phyloP scores from a whole-genome alignment of 1,140 invertebrate species.

The Cotesia glomerata region DNA sequence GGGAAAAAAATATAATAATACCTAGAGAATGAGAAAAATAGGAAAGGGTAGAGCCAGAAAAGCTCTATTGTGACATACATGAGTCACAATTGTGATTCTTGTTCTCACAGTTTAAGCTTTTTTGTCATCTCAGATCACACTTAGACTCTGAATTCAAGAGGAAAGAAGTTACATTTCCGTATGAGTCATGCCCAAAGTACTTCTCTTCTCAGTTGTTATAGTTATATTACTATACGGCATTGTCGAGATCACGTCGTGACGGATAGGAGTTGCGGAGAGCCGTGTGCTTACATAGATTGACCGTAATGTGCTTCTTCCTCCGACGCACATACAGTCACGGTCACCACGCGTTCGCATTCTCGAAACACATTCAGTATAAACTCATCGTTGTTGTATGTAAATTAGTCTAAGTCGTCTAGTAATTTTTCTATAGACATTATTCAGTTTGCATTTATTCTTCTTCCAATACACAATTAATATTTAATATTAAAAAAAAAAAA shows the following conservation, averaged over 20 bases:
- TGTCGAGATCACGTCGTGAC: constrained; percentile 34
- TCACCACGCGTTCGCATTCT: constrained; percentile 42
- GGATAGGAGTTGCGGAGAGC: constrained; percentile 34
- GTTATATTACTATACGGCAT: background rate
- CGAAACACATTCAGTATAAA: constrained; percentile 19
- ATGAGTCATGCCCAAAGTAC: constrained; percentile 24
- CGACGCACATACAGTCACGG: constrained; percentile 58
- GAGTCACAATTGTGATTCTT: background rate
- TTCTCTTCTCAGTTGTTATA: constrained; percentile 13
- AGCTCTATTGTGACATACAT: background rate
- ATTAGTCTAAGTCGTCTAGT: constrained; percentile 7
- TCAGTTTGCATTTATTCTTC: background rate
- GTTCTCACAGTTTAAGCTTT: background rate
- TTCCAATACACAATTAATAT: background rate
- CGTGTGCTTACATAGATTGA: constrained; percentile 51
- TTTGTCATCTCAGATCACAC: background rate
- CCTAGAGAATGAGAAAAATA: no score
- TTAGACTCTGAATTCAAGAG: background rate
- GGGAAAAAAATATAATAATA: no score
- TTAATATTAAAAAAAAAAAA: background rate
- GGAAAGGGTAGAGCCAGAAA: background rate
- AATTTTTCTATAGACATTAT: constrained; percentile 1
- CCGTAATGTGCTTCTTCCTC: constrained; percentile 59
- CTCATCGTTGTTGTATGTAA: background rate
- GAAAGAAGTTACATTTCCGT: constrained; percentile 11